These are phyloP conservation scores for Neodontobutis hainanensis DNA, from an alignment of 2,113 vertebrate species.

Conservation along the genomic window DNA sequence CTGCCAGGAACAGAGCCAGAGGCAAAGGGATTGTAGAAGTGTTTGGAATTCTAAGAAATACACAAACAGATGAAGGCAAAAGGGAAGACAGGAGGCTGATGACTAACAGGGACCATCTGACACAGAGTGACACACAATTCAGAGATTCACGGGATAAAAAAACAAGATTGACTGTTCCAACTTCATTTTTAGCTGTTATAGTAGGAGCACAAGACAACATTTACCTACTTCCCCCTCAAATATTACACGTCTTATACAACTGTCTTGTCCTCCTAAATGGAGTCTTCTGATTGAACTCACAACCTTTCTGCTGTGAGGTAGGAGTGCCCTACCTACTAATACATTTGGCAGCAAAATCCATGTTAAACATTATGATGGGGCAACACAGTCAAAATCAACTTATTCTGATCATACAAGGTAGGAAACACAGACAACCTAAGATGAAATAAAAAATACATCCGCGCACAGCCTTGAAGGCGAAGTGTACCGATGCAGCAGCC, in stretches of 20 bases:
- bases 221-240: too few species aligned
- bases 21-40: constrained; percentile 47
- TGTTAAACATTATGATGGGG: not conserved
- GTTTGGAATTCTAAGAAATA: constrained; percentile 52
- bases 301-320: too few species aligned
- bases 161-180: constrained; percentile 13
- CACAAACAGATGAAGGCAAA: constrained; percentile 45
- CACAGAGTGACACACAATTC: constrained; percentile 42
- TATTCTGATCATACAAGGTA: too few species aligned
- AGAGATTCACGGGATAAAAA: constrained; percentile 32
- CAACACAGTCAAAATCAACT: too few species aligned
- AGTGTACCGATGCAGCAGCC: constrained; percentile 14
- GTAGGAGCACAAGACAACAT: too few species aligned
- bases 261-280: too few species aligned
- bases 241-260: too few species aligned
- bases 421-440: constrained; percentile 5
- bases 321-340: too few species aligned
- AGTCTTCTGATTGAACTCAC: too few species aligned
- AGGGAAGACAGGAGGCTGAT: constrained; percentile 23
- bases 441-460: constrained; percentile 1
- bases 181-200: not conserved
- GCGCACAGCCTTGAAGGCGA: constrained; percentile 1
- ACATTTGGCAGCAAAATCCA: too few species aligned
- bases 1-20: constrained; percentile 50
- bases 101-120: constrained; percentile 25